Evolutionary conservation across 2,113 vertebrate species (phyloP), one percentile per base, ranked within the genome.

Genomic region (Platichthys flesus): DNA sequence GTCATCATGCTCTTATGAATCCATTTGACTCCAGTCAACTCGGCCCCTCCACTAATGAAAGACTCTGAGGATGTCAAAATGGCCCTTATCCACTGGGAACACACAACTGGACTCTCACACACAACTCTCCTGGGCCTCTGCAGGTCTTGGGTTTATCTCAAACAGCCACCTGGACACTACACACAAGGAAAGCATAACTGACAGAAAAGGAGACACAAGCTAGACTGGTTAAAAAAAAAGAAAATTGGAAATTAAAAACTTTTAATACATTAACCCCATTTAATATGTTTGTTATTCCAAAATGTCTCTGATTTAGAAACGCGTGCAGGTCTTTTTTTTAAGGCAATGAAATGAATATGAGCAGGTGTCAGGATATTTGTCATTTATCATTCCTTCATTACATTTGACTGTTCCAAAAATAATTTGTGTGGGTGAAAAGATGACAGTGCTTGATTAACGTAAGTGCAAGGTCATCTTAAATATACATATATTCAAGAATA

Each of bases 71-170:
- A 75, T 68, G 74, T 75, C 12, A 73, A 70, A 79, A 74, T 73
- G 82, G 52, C 74, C 47, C n/a, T 85, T 78, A 77, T 85, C 76
- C 82, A 64, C 24, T 31, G 59, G 75, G 65, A 80, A 81, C 65
- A 81, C 63, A 73, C 64, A 77, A 71, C 67, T 73, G 73, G 16
- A 67, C 61, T 82, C 26, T 1, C 40, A 42, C 40, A 13, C 40
- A 42, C 40, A 10, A 77, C 59, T 62, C 60, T 76, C 60, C 7
- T 0, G 16, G 60, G 71, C 49, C 35, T 55, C 59, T 68, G 64
- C 78, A 65, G 71, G 78, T 67, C 74, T 76, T 37, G 59, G 80
- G 52, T 87, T 90, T 87, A 87, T 85, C 76, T 90, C 69, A 61
- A 42, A 37, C 58, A 66, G 85, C 69, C 89, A 90, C 71, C 47